phyloP scores from a whole-genome alignment of 2,888 invertebrate genomes.

The Ormyrus nitidulus region DNA sequence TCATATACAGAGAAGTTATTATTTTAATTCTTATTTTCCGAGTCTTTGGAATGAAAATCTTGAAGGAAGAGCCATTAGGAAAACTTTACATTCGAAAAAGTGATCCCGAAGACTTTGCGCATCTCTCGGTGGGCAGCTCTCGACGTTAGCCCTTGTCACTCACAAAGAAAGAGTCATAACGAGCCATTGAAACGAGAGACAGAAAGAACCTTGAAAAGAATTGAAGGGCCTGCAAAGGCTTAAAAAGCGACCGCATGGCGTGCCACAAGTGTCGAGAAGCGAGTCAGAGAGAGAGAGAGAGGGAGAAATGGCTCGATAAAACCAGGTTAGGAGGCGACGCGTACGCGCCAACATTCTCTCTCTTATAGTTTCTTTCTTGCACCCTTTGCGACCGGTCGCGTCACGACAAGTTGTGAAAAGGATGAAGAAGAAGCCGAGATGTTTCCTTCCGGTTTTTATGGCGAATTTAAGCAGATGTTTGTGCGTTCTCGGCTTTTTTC shows the following conservation, averaged over 20 bases:
- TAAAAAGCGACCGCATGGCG: constrained; percentile 19
- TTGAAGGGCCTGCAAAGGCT: not conserved
- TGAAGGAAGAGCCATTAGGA: no score
- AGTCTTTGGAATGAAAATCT: no score
- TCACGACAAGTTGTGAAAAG: no score
- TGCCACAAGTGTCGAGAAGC: constrained; percentile 25
- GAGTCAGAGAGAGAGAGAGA: not conserved
- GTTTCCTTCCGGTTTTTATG: no score
- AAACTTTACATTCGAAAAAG: no score
- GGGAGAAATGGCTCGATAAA: not conserved
- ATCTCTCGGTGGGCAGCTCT: not conserved
- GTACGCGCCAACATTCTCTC: not conserved
- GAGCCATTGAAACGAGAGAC: not conserved
- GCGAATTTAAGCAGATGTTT: no score
- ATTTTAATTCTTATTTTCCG: no score
- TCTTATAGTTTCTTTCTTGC: not conserved
- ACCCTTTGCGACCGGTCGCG: no score
- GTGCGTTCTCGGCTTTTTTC: no score
- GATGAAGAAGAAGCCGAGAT: not conserved
- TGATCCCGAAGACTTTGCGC: no score
- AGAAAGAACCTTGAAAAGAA: constrained; percentile 57
- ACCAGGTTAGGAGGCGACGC: not conserved
- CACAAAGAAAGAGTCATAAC: not conserved
- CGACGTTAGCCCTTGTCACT: not conserved
- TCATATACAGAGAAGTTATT: no score